Evolutionary conservation across 2,888 invertebrate genomes (phyloP).

Genomic region (Coremacera marginata): DNA sequence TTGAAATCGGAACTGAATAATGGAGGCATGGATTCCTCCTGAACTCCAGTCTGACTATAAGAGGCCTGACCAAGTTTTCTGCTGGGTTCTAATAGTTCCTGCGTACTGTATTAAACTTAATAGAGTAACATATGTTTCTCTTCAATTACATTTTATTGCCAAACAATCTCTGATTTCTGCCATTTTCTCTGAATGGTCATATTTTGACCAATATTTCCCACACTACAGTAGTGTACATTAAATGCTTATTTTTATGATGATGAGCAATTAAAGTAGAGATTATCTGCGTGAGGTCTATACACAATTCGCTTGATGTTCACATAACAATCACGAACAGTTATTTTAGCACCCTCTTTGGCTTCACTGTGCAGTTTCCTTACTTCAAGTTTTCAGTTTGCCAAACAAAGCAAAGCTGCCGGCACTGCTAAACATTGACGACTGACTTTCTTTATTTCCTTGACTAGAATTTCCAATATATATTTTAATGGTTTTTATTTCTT

Average conservation of each 20-base stretch:
- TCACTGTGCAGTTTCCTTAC: background rate
- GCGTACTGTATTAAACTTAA: no score
- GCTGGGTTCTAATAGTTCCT: no score
- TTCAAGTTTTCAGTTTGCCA: background rate
- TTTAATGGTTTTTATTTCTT: conserved; percentile 20
- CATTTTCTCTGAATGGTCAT: no score
- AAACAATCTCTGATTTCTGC: background rate
- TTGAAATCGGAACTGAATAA: no score
- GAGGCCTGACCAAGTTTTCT: no score
- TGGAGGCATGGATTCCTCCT: no score
- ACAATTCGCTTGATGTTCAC: no score
- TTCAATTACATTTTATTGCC: background rate
- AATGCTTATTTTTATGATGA: no score
- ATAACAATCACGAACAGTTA: background rate
- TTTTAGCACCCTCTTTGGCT: background rate
- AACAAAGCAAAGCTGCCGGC: background rate
- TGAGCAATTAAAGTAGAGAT: no score
- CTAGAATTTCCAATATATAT: conserved; percentile 38
- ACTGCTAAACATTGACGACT: background rate
- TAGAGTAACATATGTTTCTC: no score
- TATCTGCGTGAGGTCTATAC: no score
- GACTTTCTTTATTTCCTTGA: background rate
- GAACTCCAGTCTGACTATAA: no score
- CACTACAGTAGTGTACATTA: background rate
- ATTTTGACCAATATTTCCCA: background rate